Conservation (phyloP, 2,888 invertebrate genomes). For the Scaptomyza reducta region DNA sequence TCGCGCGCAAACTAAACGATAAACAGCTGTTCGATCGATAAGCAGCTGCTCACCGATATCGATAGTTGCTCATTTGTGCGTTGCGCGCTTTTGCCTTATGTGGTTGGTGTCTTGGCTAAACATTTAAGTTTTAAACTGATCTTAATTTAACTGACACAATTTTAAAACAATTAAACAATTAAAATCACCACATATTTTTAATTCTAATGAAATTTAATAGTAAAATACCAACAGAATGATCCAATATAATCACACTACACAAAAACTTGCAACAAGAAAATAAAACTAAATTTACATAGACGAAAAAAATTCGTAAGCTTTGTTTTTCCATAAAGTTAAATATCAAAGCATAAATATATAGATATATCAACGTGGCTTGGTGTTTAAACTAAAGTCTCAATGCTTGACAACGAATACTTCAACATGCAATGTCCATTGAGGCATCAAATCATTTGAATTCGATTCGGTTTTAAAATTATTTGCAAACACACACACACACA, state of each 20-base stretch:
- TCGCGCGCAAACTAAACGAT: conserved; percentile 43
- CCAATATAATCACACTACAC: neutral
- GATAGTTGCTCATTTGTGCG: conserved; percentile 28
- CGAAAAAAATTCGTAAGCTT: neutral
- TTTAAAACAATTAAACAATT: neutral
- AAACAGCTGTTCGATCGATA: conserved; percentile 60
- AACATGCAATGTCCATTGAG: conserved; percentile 18
- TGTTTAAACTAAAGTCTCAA: conserved; percentile 4
- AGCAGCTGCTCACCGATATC: conserved; percentile 21
- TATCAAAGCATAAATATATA: neutral
- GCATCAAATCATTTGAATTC: conserved; percentile 54
- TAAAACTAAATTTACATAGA: neutral
- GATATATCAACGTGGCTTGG: neutral
- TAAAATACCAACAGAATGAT: neutral
- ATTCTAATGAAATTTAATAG: no score
- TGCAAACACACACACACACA: conserved; percentile 29
- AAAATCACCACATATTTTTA: neutral
- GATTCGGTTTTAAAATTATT: conserved; percentile 61
- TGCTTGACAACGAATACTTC: conserved; percentile 6
- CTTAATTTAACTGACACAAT: neutral
- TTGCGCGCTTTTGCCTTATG: neutral
- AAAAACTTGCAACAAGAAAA: neutral
- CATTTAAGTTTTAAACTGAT: neutral
- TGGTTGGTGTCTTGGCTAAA: conserved; percentile 15
- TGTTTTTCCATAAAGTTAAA: neutral